Evolutionary conservation across 2,797 vertebrate species (phyloP).

Genomic region (Falco peregrinus): DNA sequence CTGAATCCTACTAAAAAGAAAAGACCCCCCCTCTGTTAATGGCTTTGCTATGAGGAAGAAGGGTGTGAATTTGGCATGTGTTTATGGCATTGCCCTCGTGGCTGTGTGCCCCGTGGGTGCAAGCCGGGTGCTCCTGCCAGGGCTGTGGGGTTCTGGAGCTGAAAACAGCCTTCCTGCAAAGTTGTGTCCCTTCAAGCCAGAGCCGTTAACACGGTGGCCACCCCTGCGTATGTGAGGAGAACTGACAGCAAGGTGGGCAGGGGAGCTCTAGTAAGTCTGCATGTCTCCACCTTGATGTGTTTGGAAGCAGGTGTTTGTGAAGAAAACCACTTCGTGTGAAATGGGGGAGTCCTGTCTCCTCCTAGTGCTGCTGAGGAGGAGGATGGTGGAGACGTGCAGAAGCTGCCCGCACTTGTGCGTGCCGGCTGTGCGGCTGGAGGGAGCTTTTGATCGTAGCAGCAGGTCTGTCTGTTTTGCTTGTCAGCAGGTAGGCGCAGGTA

Average conservation of each 20-base stretch:
- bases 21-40: not conserved
- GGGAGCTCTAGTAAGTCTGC: not conserved
- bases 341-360: not conserved
- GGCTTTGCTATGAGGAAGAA: not conserved
- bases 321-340: not conserved
- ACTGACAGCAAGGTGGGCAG: not conserved
- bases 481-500: not conserved
- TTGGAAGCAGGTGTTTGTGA: not conserved
- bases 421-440: not conserved
- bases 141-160: not conserved
- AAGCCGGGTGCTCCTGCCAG: not conserved
- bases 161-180: not conserved
- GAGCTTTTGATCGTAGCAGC: not conserved
- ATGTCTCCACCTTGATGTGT: fast-evolving
- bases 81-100: not conserved
- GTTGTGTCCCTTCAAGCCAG: not conserved
- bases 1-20: not conserved
- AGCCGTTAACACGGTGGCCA: not conserved
- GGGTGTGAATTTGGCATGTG: not conserved
- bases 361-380: not conserved
- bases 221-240: not conserved
- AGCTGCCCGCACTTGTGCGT: not conserved
- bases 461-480: not conserved
- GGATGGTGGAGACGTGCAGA: not conserved
- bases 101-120: not conserved